Percentiles rank a stretch among this genome's conserved stretches.
phyloP scores from a whole-genome alignment of 2,113 vertebrate species.

The Tenrec ecaudatus region DNA sequence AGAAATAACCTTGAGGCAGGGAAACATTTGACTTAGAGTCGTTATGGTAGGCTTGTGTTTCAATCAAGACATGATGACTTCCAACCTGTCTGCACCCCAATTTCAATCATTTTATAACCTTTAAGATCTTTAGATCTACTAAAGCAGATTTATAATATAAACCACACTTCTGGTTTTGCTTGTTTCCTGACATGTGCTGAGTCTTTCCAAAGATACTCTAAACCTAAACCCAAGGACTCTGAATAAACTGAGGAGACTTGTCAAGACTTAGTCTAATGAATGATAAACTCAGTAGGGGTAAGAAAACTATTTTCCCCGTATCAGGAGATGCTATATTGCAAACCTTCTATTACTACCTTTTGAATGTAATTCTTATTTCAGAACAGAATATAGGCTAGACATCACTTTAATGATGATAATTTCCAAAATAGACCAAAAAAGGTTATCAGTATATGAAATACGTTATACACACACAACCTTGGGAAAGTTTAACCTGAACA shows the following conservation, averaged over 20 bases:
- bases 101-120: conserved; percentile 8
- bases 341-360: conserved; percentile 56
- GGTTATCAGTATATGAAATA: conserved; percentile 66
- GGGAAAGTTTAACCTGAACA: conserved; percentile 39
- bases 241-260: not conserved
- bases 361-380: conserved; percentile 60
- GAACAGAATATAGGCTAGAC: conserved; percentile 14
- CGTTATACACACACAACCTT: conserved; percentile 57
- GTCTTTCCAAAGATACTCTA: conserved; percentile 40
- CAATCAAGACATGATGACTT: conserved; percentile 7
- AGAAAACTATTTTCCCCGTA: not conserved
- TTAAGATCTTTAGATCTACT: not conserved
- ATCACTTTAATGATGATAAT: conserved; percentile 61
- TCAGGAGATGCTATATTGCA: conserved; percentile 1
- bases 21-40: not conserved
- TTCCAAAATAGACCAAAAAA: conserved; percentile 69
- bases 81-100: not conserved
- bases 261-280: conserved; percentile 55
- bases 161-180: not conserved
- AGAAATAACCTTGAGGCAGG: conserved; percentile 31
- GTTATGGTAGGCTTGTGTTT: not conserved
- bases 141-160: not conserved
- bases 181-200: not conserved
- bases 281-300: conserved; percentile 23
- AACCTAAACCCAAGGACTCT: not conserved